Percentiles rank a stretch among this genome's conserved stretches.
Conservation (phyloP, 2,888 invertebrate genomes). For the Pyrocoelia pectoralis region DNA sequence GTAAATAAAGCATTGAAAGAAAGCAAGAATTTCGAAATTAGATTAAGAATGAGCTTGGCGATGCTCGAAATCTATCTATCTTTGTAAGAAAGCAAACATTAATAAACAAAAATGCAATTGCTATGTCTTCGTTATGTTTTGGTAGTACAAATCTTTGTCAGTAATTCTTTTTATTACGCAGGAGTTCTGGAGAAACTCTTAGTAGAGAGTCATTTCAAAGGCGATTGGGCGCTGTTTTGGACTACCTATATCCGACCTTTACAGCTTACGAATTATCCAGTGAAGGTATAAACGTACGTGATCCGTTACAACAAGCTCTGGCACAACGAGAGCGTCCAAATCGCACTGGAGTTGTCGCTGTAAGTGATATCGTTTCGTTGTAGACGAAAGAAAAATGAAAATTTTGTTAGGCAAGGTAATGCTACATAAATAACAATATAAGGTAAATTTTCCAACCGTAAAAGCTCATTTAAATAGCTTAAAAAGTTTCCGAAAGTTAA, state of each 20-base stretch:
- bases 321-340: constrained; percentile 78
- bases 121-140: too few species aligned
- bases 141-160: neutral
- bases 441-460: constrained; percentile 7
- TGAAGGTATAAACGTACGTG: constrained; percentile 64
- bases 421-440: constrained; percentile 4
- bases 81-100: too few species aligned
- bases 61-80: too few species aligned
- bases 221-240: constrained; percentile 66
- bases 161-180: constrained; percentile 37
- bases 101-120: too few species aligned
- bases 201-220: constrained; percentile 67
- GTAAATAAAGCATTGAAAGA: too few species aligned
- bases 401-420: too few species aligned
- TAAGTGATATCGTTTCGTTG: constrained; percentile 47
- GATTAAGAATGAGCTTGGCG: too few species aligned
- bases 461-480: constrained; percentile 22
- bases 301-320: constrained; percentile 73
- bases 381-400: too few species aligned
- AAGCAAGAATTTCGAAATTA: too few species aligned
- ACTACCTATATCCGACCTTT: constrained; percentile 68
- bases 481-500: constrained; percentile 11
- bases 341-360: constrained; percentile 75
- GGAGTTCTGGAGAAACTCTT: constrained; percentile 70
- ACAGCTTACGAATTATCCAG: constrained; percentile 69